Percentiles rank a stretch among this genome's conserved stretches.
Conservation (phyloP, 2,888 invertebrate genomes). For the Pterostichus madidus region DNA sequence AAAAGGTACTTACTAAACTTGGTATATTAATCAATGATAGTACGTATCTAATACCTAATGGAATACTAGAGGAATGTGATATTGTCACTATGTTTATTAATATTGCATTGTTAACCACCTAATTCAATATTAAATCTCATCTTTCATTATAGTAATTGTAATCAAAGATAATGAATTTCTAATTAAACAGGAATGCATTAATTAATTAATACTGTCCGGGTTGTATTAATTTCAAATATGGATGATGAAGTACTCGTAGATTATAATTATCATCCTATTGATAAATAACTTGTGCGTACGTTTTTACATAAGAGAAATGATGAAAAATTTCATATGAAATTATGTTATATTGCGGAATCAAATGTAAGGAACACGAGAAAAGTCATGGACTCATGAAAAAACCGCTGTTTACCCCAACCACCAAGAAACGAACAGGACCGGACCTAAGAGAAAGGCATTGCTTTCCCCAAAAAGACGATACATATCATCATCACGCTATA, state of each 20-base stretch:
- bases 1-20: too few relatives aligned
- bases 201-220: conserved; percentile 39
- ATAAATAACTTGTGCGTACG: conserved; percentile 3
- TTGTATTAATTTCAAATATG: conserved; percentile 35
- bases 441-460: too few relatives aligned
- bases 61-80: background rate
- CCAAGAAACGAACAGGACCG: background rate
- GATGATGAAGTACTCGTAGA: conserved; percentile 42
- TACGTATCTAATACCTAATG: background rate
- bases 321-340: background rate
- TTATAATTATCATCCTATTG: conserved; percentile 33
- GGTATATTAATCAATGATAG: too few relatives aligned
- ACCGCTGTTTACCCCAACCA: conserved; percentile 38
- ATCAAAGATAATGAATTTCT: conserved; percentile 53
- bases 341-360: conserved; percentile 1
- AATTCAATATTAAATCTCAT: conserved; percentile 39
- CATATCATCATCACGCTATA: too few relatives aligned
- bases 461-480: too few relatives aligned
- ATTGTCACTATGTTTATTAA: conserved; percentile 33
- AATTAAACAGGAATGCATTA: conserved; percentile 50
- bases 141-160: conserved; percentile 51
- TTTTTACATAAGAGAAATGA: conserved; percentile 9
- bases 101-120: conserved; percentile 37
- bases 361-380: conserved; percentile 7
- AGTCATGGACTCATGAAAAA: conserved; percentile 17